Evolutionary conservation across 2,113 vertebrate genomes (phyloP).

Genomic region (Caracal caracal): DNA sequence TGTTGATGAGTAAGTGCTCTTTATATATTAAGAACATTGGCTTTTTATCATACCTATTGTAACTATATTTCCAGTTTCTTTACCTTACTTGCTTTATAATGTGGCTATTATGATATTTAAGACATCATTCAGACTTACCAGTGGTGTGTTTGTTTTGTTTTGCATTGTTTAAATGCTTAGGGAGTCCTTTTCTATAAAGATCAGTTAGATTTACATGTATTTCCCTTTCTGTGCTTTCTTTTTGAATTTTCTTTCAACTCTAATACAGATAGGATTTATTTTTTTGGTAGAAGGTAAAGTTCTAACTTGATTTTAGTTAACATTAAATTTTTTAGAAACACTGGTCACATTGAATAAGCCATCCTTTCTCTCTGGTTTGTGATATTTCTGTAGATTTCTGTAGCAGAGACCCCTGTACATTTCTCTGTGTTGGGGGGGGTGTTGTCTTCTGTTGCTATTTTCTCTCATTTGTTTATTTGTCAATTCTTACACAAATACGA

Average conservation of each 20-base stretch:
- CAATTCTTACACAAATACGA: background rate
- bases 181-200: background rate
- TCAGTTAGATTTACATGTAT: background rate
- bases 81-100: background rate
- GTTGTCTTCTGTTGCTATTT: background rate
- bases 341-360: background rate
- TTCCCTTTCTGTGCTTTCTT: background rate
- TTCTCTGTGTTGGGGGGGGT: background rate
- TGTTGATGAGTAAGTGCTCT: background rate
- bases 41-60: background rate
- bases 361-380: background rate
- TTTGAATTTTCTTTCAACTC: background rate
- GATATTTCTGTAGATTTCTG: background rate
- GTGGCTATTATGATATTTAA: background rate
- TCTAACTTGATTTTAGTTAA: background rate
- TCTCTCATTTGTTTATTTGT: background rate
- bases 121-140: background rate
- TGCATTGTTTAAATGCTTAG: background rate
- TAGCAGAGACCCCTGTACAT: fast-evolving
- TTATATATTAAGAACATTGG: background rate
- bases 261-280: background rate
- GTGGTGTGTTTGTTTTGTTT: background rate
- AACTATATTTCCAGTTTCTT: background rate
- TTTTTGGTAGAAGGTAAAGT: background rate
- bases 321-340: background rate